phyloP scores from a whole-genome alignment of 2,797 vertebrate species.

The Ficedula albicollis region DNA sequence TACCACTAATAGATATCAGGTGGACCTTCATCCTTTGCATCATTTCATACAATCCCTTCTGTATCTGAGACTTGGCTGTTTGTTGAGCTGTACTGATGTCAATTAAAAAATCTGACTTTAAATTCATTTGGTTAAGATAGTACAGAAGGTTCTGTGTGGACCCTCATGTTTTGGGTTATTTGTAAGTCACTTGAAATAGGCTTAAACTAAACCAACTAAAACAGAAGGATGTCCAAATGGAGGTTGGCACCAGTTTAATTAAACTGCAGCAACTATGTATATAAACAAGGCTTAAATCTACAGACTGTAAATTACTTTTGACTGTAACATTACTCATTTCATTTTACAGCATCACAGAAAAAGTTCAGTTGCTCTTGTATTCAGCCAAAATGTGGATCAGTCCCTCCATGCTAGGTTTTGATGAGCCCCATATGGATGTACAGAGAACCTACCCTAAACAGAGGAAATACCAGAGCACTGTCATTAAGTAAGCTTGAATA shows the following conservation, averaged over 20 bases:
- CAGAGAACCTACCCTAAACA: neutral
- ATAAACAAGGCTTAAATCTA: constrained; percentile 62
- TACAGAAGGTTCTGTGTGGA: neutral
- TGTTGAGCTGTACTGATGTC: neutral
- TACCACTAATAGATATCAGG: constrained; percentile 32
- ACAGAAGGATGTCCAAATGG: constrained; percentile 56
- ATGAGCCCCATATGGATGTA: constrained; percentile 17
- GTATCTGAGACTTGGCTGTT: neutral
- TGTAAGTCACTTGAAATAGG: constrained; percentile 42
- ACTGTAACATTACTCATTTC: constrained; percentile 56
- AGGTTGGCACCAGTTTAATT: constrained; percentile 60
- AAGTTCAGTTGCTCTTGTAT: constrained; percentile 38
- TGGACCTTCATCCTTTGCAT: neutral
- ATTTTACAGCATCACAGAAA: constrained; percentile 40
- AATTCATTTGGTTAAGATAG: neutral
- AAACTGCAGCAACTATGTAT: constrained; percentile 44
- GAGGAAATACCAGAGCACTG: neutral
- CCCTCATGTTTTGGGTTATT: constrained; percentile 15
- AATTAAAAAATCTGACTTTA: constrained; percentile 33
- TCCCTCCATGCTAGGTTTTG: constrained; percentile 16
- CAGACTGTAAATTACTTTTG: constrained; percentile 61
- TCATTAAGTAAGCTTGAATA: constrained; percentile 25
- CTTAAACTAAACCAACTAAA: constrained; percentile 47
- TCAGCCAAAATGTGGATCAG: constrained; percentile 50
- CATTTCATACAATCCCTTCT: neutral